Evolutionary conservation across 2,113 vertebrate species (phyloP).

Genomic region (Fulmarus glacialis): DNA sequence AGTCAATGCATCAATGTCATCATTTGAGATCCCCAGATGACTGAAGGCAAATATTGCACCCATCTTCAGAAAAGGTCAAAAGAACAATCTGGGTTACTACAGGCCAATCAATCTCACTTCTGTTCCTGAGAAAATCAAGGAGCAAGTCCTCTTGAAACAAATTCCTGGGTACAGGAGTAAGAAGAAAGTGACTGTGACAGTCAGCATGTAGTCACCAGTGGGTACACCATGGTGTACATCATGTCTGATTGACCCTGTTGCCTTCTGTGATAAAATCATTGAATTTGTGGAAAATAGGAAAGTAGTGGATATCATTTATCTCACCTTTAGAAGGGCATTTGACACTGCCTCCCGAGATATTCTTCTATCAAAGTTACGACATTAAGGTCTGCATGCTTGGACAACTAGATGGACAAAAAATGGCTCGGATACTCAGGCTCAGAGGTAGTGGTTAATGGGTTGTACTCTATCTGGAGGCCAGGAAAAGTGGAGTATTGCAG

Average conservation of each 20-base stretch:
- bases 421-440: not conserved
- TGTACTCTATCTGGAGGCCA: not conserved
- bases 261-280: not conserved
- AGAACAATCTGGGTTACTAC: not conserved
- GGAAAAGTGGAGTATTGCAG: not conserved
- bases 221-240: not conserved
- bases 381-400: not conserved
- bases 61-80: not conserved
- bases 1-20: not conserved
- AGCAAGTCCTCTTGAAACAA: not conserved
- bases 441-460: not conserved
- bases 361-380: not conserved
- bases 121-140: not conserved
- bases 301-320: not conserved
- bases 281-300: not conserved
- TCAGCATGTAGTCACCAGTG: not conserved
- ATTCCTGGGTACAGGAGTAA: not conserved
- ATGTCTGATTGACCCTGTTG: not conserved
- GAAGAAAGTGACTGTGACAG: not conserved
- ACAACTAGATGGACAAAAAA: not conserved
- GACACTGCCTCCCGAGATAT: not conserved
- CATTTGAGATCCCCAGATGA: not conserved
- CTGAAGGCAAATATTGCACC: not conserved
- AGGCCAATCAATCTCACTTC: not conserved
- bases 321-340: not conserved